These are phyloP conservation scores for Oncorhynchus mykiss DNA, from an alignment of 2,113 vertebrate species.

Conservation along the genomic window DNA sequence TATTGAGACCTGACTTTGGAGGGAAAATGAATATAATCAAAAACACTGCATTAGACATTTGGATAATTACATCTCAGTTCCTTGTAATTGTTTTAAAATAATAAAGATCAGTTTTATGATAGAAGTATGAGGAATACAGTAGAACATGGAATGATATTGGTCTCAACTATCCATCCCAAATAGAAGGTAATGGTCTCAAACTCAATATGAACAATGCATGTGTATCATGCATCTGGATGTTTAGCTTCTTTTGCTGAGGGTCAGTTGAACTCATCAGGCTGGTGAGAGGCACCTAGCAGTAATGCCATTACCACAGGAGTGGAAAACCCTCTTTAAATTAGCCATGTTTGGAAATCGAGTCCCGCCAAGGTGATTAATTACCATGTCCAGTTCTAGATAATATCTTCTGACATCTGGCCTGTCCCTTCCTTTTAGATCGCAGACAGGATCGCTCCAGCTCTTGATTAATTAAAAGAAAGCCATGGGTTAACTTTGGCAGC, in stretches of 20 bases:
- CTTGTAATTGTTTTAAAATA: not conserved
- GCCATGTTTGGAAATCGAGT: slow-evolving; percentile 62
- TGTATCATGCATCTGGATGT: not conserved
- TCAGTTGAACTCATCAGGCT: not conserved
- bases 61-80: not conserved
- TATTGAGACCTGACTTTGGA: not conserved
- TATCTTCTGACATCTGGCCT: slow-evolving; percentile 68
- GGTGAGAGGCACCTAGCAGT: not conserved
- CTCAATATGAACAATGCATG: not conserved
- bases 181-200: not conserved
- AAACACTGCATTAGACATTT: not conserved
- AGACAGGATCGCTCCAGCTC: slow-evolving; percentile 58
- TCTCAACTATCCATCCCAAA: not conserved
- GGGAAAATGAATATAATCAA: not conserved
- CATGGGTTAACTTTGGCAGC: slow-evolving; percentile 53
- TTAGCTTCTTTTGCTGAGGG: not conserved
- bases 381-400: slow-evolving; percentile 61
- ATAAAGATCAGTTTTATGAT: not conserved
- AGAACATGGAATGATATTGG: no score
- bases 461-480: slow-evolving; percentile 66
- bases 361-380: slow-evolving; percentile 70
- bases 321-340: slow-evolving; percentile 44
- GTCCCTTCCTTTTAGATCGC: slow-evolving; percentile 48
- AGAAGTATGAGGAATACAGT: no score
- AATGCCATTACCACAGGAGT: slow-evolving; percentile 1